Conservation (phyloP, 2,797 vertebrate genomes). For the Melanotaenia pygmaea region DNA sequence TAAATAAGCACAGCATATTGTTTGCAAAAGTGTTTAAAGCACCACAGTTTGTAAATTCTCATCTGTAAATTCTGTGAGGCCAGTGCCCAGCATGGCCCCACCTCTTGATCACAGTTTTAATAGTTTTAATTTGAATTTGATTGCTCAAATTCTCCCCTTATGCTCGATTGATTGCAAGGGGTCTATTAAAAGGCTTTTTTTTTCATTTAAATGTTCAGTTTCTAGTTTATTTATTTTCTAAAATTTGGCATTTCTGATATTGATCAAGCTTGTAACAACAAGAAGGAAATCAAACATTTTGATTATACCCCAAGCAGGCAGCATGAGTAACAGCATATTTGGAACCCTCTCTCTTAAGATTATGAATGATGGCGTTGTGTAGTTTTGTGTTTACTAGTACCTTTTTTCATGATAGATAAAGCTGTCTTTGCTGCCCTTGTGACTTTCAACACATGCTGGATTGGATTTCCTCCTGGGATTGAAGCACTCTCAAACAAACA, state of each 20-base stretch:
- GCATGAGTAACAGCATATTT: background rate
- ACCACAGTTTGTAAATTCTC: no score
- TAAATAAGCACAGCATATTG: no score
- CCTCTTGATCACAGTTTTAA: background rate
- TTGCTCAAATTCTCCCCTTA: no score
- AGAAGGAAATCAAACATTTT: background rate
- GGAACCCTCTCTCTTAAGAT: background rate
- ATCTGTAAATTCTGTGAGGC: no score
- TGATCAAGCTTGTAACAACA: background rate
- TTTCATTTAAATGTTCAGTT: no score
- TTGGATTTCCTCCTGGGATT: constrained; percentile 1
- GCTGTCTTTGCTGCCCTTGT: background rate
- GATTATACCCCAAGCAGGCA: background rate
- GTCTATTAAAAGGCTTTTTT: background rate
- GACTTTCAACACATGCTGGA: background rate
- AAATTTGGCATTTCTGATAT: background rate
- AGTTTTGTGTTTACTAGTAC: background rate
- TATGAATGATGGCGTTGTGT: background rate
- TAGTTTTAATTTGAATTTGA: background rate
- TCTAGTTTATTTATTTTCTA: no score
- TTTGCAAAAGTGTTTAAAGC: no score
- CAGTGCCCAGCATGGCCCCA: no score
- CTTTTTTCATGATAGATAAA: background rate
- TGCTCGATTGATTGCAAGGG: background rate
- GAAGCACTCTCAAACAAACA: background rate